Conservation (phyloP, 2,113 vertebrate species). For the Suncus etruscus region DNA sequence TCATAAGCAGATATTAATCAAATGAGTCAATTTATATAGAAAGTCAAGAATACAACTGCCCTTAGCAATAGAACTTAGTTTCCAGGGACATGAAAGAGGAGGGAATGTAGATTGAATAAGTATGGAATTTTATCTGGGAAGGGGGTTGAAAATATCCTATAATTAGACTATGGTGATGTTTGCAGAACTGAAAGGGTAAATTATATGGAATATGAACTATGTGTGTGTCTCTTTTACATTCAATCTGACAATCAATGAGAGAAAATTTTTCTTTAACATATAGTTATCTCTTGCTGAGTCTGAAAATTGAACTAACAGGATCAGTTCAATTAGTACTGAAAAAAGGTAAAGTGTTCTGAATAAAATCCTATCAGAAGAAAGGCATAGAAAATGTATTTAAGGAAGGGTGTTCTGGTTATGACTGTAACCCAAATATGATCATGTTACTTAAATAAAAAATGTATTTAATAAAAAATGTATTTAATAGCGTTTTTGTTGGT, state of each 20-base stretch:
- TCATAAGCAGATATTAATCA: neutral
- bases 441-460: too few species aligned
- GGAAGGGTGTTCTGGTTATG: too few species aligned
- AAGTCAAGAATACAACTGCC: neutral
- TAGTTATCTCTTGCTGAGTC: constrained; percentile 1
- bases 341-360: too few species aligned
- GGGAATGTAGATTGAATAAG: neutral
- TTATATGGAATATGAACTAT: neutral
- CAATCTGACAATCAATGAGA: neutral
- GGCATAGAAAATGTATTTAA: too few species aligned
- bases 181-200: neutral
- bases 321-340: too few species aligned
- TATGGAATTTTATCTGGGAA: neutral
- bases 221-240: neutral
- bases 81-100: neutral
- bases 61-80: neutral
- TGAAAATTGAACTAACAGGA: neutral
- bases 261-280: neutral
- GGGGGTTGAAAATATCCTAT: neutral
- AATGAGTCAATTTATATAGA: neutral
- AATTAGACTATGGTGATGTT: neutral
- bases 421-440: too few species aligned
- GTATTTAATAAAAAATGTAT: too few species aligned
- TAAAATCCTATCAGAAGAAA: too few species aligned
- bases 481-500: too few species aligned